phyloP scores from a whole-genome alignment of 2,113 vertebrate genomes.

The Heterochromis multidens region DNA sequence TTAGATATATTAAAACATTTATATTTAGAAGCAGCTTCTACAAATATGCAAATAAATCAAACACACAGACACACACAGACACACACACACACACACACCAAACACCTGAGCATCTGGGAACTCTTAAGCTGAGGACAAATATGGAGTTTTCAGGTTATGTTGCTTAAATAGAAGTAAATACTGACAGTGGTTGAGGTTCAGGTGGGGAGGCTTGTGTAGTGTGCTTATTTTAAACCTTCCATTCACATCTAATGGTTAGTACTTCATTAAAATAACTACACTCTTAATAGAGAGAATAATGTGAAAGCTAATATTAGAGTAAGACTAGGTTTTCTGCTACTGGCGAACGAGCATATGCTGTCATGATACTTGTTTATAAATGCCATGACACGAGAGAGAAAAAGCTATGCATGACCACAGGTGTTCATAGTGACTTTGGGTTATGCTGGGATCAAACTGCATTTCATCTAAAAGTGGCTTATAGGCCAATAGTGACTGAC shows the following conservation, averaged over 20 bases:
- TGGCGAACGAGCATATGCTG: neutral
- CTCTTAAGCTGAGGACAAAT: slow-evolving; percentile 1
- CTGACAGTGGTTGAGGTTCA: neutral
- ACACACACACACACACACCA: neutral
- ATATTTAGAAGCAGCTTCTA: slow-evolving; percentile 16
- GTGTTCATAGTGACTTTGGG: neutral
- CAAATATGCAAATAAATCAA: neutral
- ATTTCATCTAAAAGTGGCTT: slow-evolving; percentile 71
- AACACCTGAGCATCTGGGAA: neutral
- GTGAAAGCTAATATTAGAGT: slow-evolving; percentile 15
- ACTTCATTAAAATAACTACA: slow-evolving; percentile 17
- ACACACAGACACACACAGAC: neutral
- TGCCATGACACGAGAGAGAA: neutral
- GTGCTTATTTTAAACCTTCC: slow-evolving; percentile 11
- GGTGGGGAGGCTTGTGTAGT: slow-evolving; percentile 7
- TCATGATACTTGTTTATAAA: neutral
- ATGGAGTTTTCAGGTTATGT: neutral
- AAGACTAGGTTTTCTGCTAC: slow-evolving; percentile 36
- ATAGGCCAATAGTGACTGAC: slow-evolving; percentile 67
- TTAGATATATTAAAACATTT: slow-evolving; percentile 22
- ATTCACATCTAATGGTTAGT: slow-evolving; percentile 20
- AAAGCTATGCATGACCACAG: neutral
- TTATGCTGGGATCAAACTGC: slow-evolving; percentile 9
- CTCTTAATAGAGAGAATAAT: neutral
- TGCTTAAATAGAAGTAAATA: neutral